Percentiles rank a stretch among this genome's conserved stretches.
These are phyloP conservation scores for Torymus aiolomorphi DNA, from an alignment of 2,888 invertebrate species.

Conservation along the genomic window DNA sequence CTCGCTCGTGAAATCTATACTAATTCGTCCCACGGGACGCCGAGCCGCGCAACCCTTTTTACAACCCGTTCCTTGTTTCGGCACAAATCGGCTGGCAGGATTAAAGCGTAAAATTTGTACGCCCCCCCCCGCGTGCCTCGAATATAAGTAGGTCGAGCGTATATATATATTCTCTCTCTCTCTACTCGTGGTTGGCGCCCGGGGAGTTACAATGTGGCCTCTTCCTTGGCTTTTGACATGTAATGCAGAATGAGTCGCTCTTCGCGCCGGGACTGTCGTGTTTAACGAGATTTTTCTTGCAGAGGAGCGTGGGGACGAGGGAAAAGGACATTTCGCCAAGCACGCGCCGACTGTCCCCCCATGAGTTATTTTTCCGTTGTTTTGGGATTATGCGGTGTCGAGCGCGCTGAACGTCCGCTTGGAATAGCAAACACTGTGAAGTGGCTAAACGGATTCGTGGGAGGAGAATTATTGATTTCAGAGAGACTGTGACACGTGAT, in stretches of 20 bases:
- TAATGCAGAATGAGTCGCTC: conserved; percentile 5
- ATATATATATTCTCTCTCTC: not conserved
- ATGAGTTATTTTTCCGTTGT: too few relatives aligned
- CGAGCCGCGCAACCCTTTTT: conserved; percentile 33
- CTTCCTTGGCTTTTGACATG: conserved; percentile 33
- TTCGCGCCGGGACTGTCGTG: conserved; percentile 38
- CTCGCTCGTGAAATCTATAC: conserved; percentile 28
- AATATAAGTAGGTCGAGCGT: not conserved
- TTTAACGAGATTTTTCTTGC: conserved; percentile 42
- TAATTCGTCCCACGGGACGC: conserved; percentile 10
- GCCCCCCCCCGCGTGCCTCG: not conserved
- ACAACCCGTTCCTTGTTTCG: conserved; percentile 9
- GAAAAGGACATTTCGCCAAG: not conserved
- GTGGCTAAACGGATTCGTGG: not conserved
- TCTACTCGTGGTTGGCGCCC: not conserved
- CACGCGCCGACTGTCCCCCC: too few relatives aligned
- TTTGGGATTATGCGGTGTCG: not conserved
- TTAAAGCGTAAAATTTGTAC: conserved; percentile 47
- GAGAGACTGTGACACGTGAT: too few relatives aligned
- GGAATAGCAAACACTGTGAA: conserved; percentile 2
- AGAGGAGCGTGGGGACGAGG: not conserved
- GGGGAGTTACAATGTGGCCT: conserved; percentile 25
- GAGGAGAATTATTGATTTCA: not conserved
- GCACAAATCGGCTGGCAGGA: conserved; percentile 3
- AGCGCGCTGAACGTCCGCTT: not conserved